Percentiles rank a stretch among this genome's conserved stretches.
Conservation (phyloP, 92 coral and sea anemone species). For the Plumapathes pennacea region DNA sequence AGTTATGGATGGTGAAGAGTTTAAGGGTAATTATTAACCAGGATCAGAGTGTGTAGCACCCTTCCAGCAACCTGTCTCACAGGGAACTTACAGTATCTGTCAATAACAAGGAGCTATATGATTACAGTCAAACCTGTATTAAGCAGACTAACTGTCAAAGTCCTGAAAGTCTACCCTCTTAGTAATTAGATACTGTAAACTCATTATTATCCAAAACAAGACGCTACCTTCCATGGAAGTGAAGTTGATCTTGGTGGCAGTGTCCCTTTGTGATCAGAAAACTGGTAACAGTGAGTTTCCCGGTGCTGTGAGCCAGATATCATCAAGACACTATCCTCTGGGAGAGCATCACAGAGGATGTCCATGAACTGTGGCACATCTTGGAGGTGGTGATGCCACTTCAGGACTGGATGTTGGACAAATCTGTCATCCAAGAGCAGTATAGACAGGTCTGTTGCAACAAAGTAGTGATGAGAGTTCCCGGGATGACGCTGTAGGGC, state of each 20-base stretch:
- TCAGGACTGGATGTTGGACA: constrained; percentile 82
- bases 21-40: neutral
- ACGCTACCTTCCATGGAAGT: constrained; percentile 94
- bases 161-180: neutral
- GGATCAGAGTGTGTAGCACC: too few relatives aligned
- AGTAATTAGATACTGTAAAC: neutral
- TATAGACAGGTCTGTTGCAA: constrained; percentile 86
- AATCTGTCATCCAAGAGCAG: constrained; percentile 83
- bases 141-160: too few relatives aligned
- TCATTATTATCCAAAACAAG: too few relatives aligned
- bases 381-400: constrained; percentile 86
- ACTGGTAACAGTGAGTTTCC: constrained; percentile 87
- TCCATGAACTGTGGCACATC: constrained; percentile 72
- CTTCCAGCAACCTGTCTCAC: too few relatives aligned
- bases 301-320: constrained; percentile 68
- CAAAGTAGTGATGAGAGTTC: constrained; percentile 74
- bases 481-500: constrained; percentile 74
- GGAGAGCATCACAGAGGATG: constrained; percentile 38
- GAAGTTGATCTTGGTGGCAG: constrained; percentile 79
- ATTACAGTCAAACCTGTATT: too few relatives aligned
- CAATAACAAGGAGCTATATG: too few relatives aligned
- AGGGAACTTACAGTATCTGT: too few relatives aligned
- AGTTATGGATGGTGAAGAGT: neutral
- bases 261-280: constrained; percentile 33
- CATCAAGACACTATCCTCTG: constrained; percentile 67